phyloP scores from a whole-genome alignment of 2,797 vertebrate species.

The Scyliorhinus canicula region DNA sequence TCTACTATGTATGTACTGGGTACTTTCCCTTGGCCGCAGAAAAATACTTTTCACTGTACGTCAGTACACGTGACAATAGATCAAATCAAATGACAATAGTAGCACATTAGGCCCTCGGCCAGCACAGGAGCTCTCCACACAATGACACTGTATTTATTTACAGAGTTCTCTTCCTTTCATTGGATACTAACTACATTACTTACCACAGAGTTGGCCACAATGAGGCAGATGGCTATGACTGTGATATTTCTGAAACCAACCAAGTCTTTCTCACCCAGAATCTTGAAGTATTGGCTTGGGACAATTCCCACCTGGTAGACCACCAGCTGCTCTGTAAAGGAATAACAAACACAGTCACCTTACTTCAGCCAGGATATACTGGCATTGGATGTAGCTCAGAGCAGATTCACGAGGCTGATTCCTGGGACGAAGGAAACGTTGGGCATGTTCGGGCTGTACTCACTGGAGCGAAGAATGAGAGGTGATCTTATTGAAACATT shows the following conservation, averaged over 20 bases:
- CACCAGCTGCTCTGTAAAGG: conserved; percentile 77
- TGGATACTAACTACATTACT: conserved; percentile 46
- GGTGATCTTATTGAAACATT: too few species aligned
- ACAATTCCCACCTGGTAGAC: conserved; percentile 92
- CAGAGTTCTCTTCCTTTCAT: neutral
- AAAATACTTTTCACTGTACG: too few species aligned
- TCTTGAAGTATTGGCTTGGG: conserved; percentile 85
- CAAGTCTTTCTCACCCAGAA: conserved; percentile 75
- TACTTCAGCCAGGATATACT: neutral
- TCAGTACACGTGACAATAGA: too few species aligned
- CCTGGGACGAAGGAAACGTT: too few species aligned
- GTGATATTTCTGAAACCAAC: conserved; percentile 68
- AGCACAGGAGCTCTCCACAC: neutral
- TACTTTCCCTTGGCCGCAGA: too few species aligned
- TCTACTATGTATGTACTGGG: too few species aligned
- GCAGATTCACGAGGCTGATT: too few species aligned
- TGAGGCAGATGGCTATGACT: conserved; percentile 65
- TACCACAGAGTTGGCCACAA: conserved; percentile 79
- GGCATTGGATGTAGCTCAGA: neutral
- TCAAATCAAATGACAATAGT: too few species aligned
- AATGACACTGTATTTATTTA: neutral
- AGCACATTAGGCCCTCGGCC: neutral
- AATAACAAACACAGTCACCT: conserved; percentile 18
- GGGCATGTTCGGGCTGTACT: too few species aligned
- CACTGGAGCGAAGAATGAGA: too few species aligned